Percentiles rank a stretch among this genome's conserved stretches.
phyloP scores from a whole-genome alignment of 2,888 invertebrate genomes.

The Papilio protenor region DNA sequence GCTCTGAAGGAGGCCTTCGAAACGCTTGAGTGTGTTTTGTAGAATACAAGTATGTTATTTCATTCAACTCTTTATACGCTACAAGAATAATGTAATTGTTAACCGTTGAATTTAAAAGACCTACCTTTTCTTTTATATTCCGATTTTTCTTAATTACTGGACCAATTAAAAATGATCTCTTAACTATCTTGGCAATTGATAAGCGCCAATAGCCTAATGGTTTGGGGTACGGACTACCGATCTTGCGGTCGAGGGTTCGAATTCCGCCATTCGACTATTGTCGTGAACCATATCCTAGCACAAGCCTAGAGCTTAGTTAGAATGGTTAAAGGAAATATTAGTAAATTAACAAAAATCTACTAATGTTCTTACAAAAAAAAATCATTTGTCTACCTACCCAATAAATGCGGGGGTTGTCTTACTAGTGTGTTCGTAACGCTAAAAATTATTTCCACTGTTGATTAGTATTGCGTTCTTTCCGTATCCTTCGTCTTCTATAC shows the following conservation, averaged over 20 bases:
- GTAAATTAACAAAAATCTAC: no score
- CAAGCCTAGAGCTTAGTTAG: no score
- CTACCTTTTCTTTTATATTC: background rate
- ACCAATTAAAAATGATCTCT: background rate
- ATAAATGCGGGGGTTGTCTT: background rate
- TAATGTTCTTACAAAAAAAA: no score
- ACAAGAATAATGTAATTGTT: background rate
- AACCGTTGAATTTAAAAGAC: background rate
- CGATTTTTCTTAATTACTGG: background rate
- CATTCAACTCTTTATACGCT: background rate
- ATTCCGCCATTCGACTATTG: no score
- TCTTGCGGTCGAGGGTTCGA: no score
- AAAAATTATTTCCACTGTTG: no score
- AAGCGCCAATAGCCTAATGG: no score
- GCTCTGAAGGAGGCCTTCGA: slow-evolving; percentile 28
- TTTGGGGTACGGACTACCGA: no score
- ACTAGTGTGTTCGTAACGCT: background rate
- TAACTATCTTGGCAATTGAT: background rate
- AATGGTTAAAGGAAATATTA: no score
- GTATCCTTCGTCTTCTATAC: no score
- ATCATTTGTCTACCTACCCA: background rate
- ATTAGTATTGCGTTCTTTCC: no score
- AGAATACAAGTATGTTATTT: slow-evolving; percentile 3
- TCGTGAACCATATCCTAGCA: no score
- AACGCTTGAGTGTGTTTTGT: slow-evolving; percentile 23